Conservation (phyloP, 2,113 vertebrate species). For the Callospermophilus lateralis region DNA sequence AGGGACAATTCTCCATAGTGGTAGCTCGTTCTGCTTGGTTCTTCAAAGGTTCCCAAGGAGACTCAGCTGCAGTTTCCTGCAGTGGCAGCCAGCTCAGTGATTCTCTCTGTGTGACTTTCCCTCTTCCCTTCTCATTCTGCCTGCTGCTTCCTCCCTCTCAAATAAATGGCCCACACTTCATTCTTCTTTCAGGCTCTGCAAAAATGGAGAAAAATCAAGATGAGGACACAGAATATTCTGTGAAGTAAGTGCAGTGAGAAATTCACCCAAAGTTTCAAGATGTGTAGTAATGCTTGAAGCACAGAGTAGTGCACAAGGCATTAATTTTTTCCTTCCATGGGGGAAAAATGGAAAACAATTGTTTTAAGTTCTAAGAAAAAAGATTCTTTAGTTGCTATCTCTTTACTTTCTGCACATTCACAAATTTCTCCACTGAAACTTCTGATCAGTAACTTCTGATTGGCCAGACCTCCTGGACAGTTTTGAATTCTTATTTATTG, state of each 20-base stretch:
- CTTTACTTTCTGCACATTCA: not conserved
- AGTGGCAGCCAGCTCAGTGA: not conserved
- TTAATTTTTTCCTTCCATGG: not conserved
- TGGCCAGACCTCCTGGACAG: not conserved
- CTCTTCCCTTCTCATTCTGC: not conserved
- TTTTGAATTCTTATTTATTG: not conserved
- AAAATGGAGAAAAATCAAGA: not conserved
- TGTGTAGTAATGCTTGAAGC: not conserved
- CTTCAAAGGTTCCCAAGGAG: no score
- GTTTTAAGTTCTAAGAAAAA: not conserved
- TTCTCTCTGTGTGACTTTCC: not conserved
- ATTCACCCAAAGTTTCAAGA: not conserved
- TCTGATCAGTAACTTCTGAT: not conserved
- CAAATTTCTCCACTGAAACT: not conserved
- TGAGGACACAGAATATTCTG: not conserved
- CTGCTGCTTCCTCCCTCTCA: not conserved
- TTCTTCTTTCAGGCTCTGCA: not conserved
- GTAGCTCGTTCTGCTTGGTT: no score
- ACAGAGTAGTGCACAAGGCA: rapidly evolving
- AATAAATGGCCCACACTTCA: no score
- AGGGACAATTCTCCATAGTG: not conserved
- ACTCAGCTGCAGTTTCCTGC: not conserved
- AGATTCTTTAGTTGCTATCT: not conserved
- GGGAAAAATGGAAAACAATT: no score
- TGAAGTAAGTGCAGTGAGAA: not conserved